Percentiles rank a stretch among this genome's conserved stretches.
Conservation (phyloP, 2,888 invertebrate species). For the Pocota personata region DNA sequence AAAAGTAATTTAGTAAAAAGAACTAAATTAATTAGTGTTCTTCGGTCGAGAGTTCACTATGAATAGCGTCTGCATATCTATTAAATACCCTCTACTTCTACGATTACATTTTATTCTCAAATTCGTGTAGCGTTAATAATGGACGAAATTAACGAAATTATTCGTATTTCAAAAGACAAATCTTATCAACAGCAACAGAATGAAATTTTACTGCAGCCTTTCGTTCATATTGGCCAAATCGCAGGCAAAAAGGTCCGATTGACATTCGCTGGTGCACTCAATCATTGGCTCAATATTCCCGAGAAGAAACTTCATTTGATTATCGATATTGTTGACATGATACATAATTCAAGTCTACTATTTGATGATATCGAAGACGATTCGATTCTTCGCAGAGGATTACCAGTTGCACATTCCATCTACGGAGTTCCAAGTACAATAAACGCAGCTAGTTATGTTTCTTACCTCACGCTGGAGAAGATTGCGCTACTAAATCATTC, state of each 20-base stretch:
- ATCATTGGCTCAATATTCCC: slow-evolving; percentile 96
- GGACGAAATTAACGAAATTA: slow-evolving; percentile 80
- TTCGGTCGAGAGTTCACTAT: no score
- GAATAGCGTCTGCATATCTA: not conserved
- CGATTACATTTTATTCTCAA: no score
- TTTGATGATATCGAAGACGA: slow-evolving; percentile 99
- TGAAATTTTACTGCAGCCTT: slow-evolving; percentile 94
- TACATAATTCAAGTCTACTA: slow-evolving; percentile 98
- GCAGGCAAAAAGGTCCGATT: slow-evolving; percentile 96
- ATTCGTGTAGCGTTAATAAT: slow-evolving; percentile 67
- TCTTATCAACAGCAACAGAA: slow-evolving; percentile 85
- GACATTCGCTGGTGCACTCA: slow-evolving; percentile 94
- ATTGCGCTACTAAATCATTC: slow-evolving; percentile 88
- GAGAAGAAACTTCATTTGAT: slow-evolving; percentile 91
- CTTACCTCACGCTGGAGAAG: no score
- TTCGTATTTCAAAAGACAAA: slow-evolving; percentile 83
- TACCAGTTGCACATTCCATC: slow-evolving; percentile 97
- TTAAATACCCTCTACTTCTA: not conserved
- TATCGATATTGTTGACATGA: slow-evolving; percentile 95
- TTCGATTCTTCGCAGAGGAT: slow-evolving; percentile 94
- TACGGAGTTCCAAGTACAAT: slow-evolving; percentile 97
- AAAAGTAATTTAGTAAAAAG: no score
- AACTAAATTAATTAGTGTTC: no score
- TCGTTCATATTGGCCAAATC: slow-evolving; percentile 94
- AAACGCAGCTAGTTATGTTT: slow-evolving; percentile 88